Evolutionary conservation across 64 coral and sea anemone species (phyloP).

Genomic region (Acropora tenuis): DNA sequence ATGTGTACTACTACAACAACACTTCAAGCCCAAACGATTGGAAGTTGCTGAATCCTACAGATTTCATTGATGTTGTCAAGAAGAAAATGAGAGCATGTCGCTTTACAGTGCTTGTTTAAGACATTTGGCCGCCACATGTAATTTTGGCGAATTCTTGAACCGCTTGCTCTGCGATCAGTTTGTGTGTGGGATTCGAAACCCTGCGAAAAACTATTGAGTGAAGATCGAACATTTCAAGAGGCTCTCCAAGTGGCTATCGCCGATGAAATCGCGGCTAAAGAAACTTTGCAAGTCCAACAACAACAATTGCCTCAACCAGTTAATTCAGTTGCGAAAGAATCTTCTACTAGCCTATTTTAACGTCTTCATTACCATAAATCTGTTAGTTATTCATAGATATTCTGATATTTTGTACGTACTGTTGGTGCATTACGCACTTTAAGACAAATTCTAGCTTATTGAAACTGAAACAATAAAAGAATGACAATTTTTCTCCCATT

Average conservation of each 20-base stretch:
- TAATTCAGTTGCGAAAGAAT: slow-evolving; percentile 28
- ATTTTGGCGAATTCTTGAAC: slow-evolving; percentile 66
- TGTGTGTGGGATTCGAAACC: slow-evolving; percentile 57
- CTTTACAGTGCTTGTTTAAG: not conserved
- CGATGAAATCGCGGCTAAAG: slow-evolving; percentile 64
- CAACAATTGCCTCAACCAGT: slow-evolving; percentile 23
- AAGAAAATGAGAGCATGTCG: slow-evolving; percentile 18
- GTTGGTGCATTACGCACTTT: slow-evolving; percentile 21
- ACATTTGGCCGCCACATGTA: slow-evolving; percentile 40
- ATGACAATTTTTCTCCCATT: slow-evolving; percentile 26
- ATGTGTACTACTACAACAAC: slow-evolving; percentile 38
- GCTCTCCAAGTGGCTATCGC: slow-evolving; percentile 51
- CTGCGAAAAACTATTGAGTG: slow-evolving; percentile 55
- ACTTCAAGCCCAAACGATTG: slow-evolving; percentile 71
- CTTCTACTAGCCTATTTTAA: slow-evolving; percentile 20
- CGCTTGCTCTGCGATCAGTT: not conserved
- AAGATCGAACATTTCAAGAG: slow-evolving; percentile 59
- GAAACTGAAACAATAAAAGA: slow-evolving; percentile 14
- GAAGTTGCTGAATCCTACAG: slow-evolving; percentile 75
- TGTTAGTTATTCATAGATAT: slow-evolving; percentile 28
- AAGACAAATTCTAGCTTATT: slow-evolving; percentile 24
- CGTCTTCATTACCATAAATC: not conserved
- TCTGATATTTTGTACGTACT: slow-evolving; percentile 30
- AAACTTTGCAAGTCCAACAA: slow-evolving; percentile 2
- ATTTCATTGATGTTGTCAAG: slow-evolving; percentile 63